Base-by-base conservation (phyloP, 2,113 vertebrate species). In the Pseudorectes ferrugineus region DNA sequence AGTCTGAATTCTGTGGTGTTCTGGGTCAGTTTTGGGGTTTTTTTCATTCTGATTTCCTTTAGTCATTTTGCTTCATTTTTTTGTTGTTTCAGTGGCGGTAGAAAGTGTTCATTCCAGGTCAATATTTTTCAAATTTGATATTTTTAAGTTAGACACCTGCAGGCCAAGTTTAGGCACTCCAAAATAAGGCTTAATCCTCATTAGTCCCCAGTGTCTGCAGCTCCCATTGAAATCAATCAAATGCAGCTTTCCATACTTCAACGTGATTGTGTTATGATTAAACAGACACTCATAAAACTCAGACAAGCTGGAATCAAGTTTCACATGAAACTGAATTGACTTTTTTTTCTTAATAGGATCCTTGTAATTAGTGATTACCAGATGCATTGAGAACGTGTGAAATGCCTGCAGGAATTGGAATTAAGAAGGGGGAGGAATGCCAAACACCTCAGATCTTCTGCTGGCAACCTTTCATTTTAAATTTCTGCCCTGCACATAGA, bases 321-420 rank as follows among this genome's bases (percentile, higher is more conserved):
- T 95, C 93, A 88, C 57, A 19, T 74, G 79, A 74, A 87, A 72
- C 54, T 35, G 67, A 89, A 85, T 7, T 79, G 84, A 23, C 62
- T 0, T 73, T 49, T 74, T 96, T 96, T 61, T 35, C 75, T 94
- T 94, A 92, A 94, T 67, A 71, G 62, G 12, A 86, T 94, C 35
- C 33, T 75, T 93, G 67, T 91, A 95, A 96, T 96, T 91, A 93
- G 84, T 94, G 93, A 93, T 95, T 96, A 96, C 94, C 96, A 96
- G 92, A 94, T 93, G 89, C 38, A 74, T 83, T 87, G 92, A 73
- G 92, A 96, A 95, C 15, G 94, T 96, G 94, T 81, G 92, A 95
- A 97, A 66, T 92, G 86, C 80, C 85, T 95, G 84, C 26, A 90
- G 92, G 46, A 93, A 80, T 42, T 76, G 76, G 81, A 91, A 93